phyloP scores from a whole-genome alignment of 2,113 vertebrate species.

The Psilopogon haemacephalus region DNA sequence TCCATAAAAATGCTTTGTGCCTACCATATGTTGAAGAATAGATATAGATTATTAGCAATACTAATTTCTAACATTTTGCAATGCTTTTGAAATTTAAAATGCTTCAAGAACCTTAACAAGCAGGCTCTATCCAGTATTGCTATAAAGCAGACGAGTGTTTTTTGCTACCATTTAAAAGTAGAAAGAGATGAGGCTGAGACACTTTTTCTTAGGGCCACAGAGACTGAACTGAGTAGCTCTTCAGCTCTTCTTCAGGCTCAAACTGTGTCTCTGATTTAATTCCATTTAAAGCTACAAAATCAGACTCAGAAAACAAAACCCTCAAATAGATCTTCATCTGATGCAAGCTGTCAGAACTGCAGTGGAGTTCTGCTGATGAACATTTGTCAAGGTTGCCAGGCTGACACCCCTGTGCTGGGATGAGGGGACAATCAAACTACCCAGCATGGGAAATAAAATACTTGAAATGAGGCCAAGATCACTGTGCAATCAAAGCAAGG shows the following conservation, averaged over 20 bases:
- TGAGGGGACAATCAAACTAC: not conserved
- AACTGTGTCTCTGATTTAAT: not conserved
- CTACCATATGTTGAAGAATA: not conserved
- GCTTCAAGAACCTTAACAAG: not conserved
- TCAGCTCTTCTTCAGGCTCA: not conserved
- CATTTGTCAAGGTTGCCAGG: not conserved
- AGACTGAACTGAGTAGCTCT: not conserved
- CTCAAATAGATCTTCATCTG: not conserved
- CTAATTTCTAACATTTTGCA: not conserved
- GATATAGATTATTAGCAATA: not conserved
- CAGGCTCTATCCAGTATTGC: not conserved
- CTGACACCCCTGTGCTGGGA: not conserved
- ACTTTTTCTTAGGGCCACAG: not conserved
- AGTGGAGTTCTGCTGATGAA: not conserved
- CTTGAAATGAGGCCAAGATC: not conserved
- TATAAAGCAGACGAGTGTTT: not conserved
- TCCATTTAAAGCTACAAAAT: not conserved
- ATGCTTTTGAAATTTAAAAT: not conserved
- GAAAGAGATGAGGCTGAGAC: not conserved
- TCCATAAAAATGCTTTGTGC: not conserved
- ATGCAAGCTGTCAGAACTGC: not conserved
- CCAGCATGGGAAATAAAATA: not conserved
- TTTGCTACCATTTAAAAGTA: not conserved
- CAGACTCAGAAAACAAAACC: not conserved
- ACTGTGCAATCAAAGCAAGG: not conserved